phyloP scores from a whole-genome alignment of 2,888 invertebrate species.

The Branchellion lobata region DNA sequence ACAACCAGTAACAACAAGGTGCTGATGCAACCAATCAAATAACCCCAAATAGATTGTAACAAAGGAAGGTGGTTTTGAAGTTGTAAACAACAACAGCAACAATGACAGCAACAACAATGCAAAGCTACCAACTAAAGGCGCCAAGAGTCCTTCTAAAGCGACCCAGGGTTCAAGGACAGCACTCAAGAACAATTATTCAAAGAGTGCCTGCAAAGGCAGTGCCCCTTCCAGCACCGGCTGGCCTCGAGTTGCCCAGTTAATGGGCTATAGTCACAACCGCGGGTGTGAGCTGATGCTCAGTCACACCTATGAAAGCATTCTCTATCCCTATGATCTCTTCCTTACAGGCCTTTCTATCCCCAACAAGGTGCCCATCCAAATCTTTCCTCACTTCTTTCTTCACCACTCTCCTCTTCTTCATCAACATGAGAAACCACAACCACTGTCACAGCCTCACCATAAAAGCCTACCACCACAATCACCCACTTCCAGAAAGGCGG shows the following conservation, averaged over 20 bases:
- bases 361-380: slow-evolving; percentile 6
- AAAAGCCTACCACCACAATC: no score
- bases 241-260: slow-evolving; percentile 81
- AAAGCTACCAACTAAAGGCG: no score
- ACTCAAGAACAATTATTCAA: neutral
- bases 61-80: slow-evolving; percentile 75
- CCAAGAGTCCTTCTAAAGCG: slow-evolving; percentile 14
- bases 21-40: no score
- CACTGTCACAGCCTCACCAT: no score
- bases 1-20: no score
- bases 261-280: slow-evolving; percentile 84
- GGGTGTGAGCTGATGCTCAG: slow-evolving; percentile 73
- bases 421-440: neutral
- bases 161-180: neutral
- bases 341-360: slow-evolving; percentile 68
- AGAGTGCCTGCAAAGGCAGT: no score
- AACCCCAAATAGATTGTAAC: slow-evolving; percentile 58
- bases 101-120: slow-evolving; percentile 70
- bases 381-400: neutral
- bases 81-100: slow-evolving; percentile 78
- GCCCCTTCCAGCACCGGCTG: slow-evolving; percentile 68
- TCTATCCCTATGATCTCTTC: slow-evolving; percentile 91
- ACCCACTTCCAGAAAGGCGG: no score
- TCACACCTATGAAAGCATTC: slow-evolving; percentile 85
- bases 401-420: neutral